Percentiles rank a stretch among this genome's conserved stretches.
Conservation (phyloP, 1,140 invertebrate genomes). For the Caenorhabditis tropicalis region DNA sequence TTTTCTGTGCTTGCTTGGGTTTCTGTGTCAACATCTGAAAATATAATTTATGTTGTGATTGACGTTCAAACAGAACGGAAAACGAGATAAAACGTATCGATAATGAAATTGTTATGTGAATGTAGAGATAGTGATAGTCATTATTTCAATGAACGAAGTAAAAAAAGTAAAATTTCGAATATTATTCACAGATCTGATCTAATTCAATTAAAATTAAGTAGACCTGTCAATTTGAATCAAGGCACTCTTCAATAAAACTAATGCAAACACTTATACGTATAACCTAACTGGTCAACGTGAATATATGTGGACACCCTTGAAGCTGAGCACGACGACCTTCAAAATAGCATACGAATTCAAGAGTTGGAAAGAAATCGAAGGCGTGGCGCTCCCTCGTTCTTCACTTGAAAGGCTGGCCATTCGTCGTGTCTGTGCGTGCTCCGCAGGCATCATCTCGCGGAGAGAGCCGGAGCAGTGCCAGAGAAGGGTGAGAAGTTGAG, state of each 20-base stretch:
- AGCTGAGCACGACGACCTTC: background rate
- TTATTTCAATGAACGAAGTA: too few species aligned
- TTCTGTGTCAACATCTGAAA: constrained; percentile 19
- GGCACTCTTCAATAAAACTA: background rate
- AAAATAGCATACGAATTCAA: background rate
- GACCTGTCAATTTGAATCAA: background rate
- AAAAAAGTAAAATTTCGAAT: too few species aligned
- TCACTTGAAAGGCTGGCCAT: background rate
- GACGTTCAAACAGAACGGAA: background rate
- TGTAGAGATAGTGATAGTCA: too few species aligned
- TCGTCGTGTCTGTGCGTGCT: constrained; percentile 34
- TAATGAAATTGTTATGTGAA: too few species aligned
- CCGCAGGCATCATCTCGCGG: background rate
- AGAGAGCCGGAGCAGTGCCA: background rate
- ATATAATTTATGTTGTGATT: background rate
- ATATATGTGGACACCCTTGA: constrained; percentile 38
- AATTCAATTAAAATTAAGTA: background rate
- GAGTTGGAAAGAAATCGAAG: constrained; percentile 7
- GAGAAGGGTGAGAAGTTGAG: constrained; percentile 31
- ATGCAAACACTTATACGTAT: background rate
- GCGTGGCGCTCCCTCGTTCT: constrained; percentile 33
- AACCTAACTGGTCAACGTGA: constrained; percentile 21
- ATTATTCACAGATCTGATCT: background rate
- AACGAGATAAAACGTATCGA: too few species aligned
- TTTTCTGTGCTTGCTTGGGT: constrained; percentile 21